phyloP scores from a whole-genome alignment of 2,797 vertebrate species.

The Paguma larvata region DNA sequence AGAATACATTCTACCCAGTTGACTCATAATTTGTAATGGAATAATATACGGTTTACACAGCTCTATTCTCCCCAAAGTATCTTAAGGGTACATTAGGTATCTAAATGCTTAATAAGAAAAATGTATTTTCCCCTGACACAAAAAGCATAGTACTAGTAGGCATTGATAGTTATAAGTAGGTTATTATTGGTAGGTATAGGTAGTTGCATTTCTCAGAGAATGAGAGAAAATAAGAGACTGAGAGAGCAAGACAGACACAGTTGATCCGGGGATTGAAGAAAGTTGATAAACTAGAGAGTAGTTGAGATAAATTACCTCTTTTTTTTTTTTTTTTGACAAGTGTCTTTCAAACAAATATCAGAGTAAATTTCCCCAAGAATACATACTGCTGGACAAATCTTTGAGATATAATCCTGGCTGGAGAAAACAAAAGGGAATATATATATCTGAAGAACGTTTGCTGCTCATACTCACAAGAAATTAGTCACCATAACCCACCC shows the following conservation, averaged over 20 bases:
- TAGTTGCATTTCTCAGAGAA: slow-evolving; percentile 2
- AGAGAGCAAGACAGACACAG: not conserved
- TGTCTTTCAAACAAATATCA: slow-evolving; percentile 17
- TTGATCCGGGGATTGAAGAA: not conserved
- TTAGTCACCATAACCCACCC: not conserved
- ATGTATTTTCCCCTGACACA: slow-evolving; percentile 21
- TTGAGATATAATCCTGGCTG: not conserved
- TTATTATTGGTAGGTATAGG: not conserved
- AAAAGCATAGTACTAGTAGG: not conserved
- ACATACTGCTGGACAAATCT: not conserved
- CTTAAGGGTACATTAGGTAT: slow-evolving; percentile 50
- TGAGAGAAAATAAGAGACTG: not conserved
- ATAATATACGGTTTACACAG: slow-evolving; percentile 74
- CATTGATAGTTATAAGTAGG: not conserved
- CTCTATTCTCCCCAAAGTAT: slow-evolving; percentile 47
- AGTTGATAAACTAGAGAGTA: not conserved
- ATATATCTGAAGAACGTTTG: not conserved
- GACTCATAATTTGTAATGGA: slow-evolving; percentile 81
- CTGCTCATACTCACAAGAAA: not conserved
- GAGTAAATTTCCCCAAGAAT: slow-evolving; percentile 24
- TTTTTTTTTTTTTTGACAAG: not conserved
- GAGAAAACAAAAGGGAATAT: not conserved
- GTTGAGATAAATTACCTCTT: not conserved
- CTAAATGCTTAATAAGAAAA: slow-evolving; percentile 60
- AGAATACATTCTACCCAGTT: slow-evolving; percentile 82